phyloP scores from a whole-genome alignment of 2,113 vertebrate genomes.

The Calyptommatus sinebrachiatus region DNA sequence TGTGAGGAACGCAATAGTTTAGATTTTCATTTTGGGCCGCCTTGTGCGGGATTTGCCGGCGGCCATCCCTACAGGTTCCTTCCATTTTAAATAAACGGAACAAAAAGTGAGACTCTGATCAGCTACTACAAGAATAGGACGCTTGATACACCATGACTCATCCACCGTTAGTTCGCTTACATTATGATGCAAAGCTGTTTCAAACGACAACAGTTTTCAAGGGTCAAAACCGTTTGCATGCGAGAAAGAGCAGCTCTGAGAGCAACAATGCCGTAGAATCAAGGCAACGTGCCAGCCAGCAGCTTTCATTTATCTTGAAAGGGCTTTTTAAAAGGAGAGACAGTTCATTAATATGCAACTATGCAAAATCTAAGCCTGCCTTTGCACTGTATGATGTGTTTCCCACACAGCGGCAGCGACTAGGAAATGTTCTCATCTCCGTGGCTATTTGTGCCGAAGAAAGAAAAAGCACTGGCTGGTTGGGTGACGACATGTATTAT shows the following conservation, averaged over 20 bases:
- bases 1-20: too few relatives aligned
- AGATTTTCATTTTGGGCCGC: too few relatives aligned
- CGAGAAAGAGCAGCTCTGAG: not conserved
- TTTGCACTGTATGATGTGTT: not conserved
- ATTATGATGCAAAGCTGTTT: too few relatives aligned
- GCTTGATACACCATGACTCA: too few relatives aligned
- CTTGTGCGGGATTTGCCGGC: too few relatives aligned
- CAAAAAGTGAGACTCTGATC: too few relatives aligned
- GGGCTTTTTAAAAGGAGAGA: slow-evolving; percentile 8
- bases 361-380: slow-evolving; percentile 3
- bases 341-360: slow-evolving; percentile 27
- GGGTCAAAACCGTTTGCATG: slow-evolving; percentile 10
- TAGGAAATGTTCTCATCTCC: not conserved
- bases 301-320: slow-evolving; percentile 29
- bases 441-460: not conserved
- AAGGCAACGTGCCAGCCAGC: not conserved
- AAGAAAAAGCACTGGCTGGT: not conserved
- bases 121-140: too few relatives aligned
- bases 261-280: not conserved
- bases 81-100: too few relatives aligned
- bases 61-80: too few relatives aligned
- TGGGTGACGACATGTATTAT: accelerated
- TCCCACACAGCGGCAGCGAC: not conserved
- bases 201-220: not conserved
- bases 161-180: too few relatives aligned